Evolutionary conservation across 2,113 vertebrate genomes (phyloP).

Genomic region (Pelodiscus sinensis): DNA sequence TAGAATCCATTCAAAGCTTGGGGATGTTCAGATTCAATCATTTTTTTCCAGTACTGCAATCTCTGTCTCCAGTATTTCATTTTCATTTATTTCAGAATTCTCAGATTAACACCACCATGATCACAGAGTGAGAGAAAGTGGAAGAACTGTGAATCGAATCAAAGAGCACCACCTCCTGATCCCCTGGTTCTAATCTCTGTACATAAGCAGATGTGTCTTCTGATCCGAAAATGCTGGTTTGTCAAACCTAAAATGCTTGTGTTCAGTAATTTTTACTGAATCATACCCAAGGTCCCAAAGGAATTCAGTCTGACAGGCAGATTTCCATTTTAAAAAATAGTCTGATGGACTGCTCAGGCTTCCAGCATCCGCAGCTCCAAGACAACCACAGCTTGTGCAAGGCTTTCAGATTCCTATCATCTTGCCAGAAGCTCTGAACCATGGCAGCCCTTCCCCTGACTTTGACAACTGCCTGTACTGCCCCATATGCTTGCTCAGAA

Average conservation of each 20-base stretch:
- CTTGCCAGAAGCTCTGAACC: too few species aligned
- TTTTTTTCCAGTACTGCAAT: not conserved
- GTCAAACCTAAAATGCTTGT: not conserved
- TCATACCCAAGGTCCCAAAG: not conserved
- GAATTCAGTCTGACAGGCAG: not conserved
- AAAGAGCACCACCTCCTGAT: not conserved
- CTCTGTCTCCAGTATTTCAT: not conserved
- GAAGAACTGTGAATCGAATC: not conserved
- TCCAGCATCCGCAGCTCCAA: too few species aligned
- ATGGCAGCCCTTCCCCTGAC: not conserved
- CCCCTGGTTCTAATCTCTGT: not conserved
- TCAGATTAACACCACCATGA: not conserved
- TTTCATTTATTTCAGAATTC: not conserved
- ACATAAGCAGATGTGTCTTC: not conserved
- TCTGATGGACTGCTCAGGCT: not conserved
- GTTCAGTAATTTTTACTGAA: not conserved
- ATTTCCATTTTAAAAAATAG: not conserved
- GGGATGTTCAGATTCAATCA: not conserved
- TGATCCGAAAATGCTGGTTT: not conserved
- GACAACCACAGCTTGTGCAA: too few species aligned
- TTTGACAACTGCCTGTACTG: not conserved
- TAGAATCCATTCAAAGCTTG: not conserved
- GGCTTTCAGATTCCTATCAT: too few species aligned
- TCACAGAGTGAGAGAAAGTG: not conserved
- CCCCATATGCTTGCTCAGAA: not conserved